A percentile compares a stretch with the other conserved stretches of the same genome.
phyloP scores from a whole-genome alignment of 1,140 invertebrate genomes.

The Drosophila funebris region DNA sequence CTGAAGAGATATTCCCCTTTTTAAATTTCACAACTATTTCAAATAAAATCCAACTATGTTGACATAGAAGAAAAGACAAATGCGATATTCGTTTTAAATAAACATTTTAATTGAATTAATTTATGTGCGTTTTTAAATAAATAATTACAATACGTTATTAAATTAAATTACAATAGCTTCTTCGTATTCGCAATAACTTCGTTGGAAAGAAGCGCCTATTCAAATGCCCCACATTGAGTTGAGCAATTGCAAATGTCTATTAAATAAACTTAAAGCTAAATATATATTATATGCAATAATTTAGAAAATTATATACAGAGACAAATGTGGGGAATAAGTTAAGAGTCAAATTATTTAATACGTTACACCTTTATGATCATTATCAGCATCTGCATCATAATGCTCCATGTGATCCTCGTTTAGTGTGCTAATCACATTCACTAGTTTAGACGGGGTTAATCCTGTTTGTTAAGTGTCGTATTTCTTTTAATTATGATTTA shows the following conservation, averaged over 20 bases:
- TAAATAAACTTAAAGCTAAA: slow-evolving; percentile 62
- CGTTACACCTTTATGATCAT: slow-evolving; percentile 33
- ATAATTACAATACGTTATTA: slow-evolving; percentile 78
- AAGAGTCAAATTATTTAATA: slow-evolving; percentile 61
- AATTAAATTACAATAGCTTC: slow-evolving; percentile 79
- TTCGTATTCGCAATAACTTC: slow-evolving; percentile 52
- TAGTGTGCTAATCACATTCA: slow-evolving; percentile 73
- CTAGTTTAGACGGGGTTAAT: slow-evolving; percentile 36
- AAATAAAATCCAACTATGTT: neutral
- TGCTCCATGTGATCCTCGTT: slow-evolving; percentile 3
- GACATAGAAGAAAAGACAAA: neutral
- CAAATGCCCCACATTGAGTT: slow-evolving; percentile 50
- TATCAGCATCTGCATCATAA: neutral
- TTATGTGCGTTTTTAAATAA: slow-evolving; percentile 76
- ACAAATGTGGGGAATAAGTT: slow-evolving; percentile 63
- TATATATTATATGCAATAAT: slow-evolving; percentile 76
- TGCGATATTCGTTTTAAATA: slow-evolving; percentile 59
- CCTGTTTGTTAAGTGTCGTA: neutral
- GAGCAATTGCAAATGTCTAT: slow-evolving; percentile 39
- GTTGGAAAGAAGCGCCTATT: slow-evolving; percentile 65
- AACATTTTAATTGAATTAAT: slow-evolving; percentile 79
- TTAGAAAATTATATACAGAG: slow-evolving; percentile 81
- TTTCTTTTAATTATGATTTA: slow-evolving; percentile 40
- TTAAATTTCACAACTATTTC: too few species aligned
- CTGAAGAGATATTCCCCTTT: too few species aligned